phyloP scores from a whole-genome alignment of 2,113 vertebrate genomes.

The Equus przewalskii region DNA sequence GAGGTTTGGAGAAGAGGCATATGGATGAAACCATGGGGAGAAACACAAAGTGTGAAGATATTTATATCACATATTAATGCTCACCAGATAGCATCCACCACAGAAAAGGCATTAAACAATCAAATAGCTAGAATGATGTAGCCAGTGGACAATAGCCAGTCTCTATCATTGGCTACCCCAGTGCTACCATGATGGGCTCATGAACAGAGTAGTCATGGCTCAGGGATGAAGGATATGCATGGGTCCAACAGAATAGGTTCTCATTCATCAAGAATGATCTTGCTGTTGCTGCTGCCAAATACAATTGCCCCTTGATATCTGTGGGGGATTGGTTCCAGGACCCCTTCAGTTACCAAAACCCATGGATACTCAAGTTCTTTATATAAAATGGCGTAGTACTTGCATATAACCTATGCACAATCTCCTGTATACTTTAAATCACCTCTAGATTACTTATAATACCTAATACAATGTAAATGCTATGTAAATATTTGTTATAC shows the following conservation, averaged over 20 bases:
- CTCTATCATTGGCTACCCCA: neutral
- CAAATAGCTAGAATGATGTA: neutral
- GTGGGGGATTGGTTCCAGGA: no score
- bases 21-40: neutral
- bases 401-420: no score
- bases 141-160: neutral
- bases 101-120: neutral
- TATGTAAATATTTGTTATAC: no score
- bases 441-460: no score
- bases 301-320: no score
- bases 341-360: no score
- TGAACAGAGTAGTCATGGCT: neutral
- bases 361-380: no score
- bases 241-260: neutral
- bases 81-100: neutral
- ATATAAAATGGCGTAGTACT: no score
- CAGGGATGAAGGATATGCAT: neutral
- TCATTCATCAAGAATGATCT: neutral
- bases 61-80: neutral
- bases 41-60: neutral
- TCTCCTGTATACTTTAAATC: no score
- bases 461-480: no score
- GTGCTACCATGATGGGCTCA: neutral
- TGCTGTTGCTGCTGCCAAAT: neutral
- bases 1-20: neutral